These are phyloP conservation scores for Cancer borealis DNA, from an alignment of 2,888 invertebrate genomes.

Conservation along the genomic window DNA sequence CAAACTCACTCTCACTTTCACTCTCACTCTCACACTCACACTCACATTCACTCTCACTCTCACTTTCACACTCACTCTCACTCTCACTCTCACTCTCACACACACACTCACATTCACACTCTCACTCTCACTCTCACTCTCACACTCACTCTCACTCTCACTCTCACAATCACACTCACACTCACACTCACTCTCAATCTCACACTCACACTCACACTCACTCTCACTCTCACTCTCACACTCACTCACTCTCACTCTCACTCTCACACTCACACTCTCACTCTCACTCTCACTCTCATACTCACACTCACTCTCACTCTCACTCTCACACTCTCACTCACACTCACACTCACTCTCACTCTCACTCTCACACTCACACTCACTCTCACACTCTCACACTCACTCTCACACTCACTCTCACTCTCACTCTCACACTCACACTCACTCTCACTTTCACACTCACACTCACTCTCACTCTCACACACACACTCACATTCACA, in stretches of 20 bases:
- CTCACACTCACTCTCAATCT: too few species aligned
- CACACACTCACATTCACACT: too few species aligned
- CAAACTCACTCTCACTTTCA: too few species aligned
- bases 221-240: not conserved
- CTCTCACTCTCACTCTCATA: not conserved
- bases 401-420: not conserved
- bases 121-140: conserved; percentile 24
- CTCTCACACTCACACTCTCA: not conserved
- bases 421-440: not conserved
- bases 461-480: not conserved
- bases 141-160: not conserved
- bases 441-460: too few species aligned
- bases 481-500: too few species aligned
- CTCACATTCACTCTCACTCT: too few species aligned
- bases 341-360: not conserved
- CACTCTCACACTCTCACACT: not conserved
- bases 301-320: not conserved
- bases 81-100: too few species aligned
- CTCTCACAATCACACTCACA: too few species aligned
- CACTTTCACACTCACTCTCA: too few species aligned
- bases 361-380: not conserved
- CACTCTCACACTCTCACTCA: not conserved
- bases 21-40: too few species aligned
- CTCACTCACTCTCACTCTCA: not conserved
- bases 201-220: not conserved